A percentile compares a stretch with the other conserved stretches of the same genome.
Conservation (phyloP, 2,113 vertebrate genomes). For the Philantomba maxwellii region DNA sequence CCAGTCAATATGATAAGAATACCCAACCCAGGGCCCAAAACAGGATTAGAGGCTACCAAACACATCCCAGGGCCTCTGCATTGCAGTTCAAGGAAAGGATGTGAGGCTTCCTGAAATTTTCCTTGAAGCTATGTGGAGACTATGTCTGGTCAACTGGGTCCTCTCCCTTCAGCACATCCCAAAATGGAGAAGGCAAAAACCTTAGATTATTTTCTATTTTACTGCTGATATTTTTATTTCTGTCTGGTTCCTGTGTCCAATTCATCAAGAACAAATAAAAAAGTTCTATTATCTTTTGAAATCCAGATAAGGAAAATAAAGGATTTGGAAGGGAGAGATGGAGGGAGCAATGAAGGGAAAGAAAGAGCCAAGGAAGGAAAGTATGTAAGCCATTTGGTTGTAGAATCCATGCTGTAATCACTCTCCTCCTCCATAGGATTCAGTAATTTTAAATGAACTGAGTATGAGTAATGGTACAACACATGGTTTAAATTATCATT, state of each 20-base stretch:
- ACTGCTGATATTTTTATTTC: background rate
- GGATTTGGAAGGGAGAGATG: background rate
- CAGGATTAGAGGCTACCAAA: background rate
- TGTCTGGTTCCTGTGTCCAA: background rate
- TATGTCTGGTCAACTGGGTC: too few species aligned
- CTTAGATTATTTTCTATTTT: background rate
- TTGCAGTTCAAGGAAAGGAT: background rate
- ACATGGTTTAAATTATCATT: background rate
- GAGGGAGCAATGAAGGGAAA: too few species aligned
- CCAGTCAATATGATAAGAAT: background rate
- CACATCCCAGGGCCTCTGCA: background rate
- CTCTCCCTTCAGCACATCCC: too few species aligned
- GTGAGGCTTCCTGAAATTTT: background rate
- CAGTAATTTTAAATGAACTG: background rate
- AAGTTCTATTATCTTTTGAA: background rate
- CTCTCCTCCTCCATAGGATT: background rate
- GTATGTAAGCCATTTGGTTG: background rate
- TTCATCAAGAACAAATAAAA: background rate
- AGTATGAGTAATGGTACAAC: background rate
- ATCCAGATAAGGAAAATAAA: background rate
- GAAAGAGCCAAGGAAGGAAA: background rate
- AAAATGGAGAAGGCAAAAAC: background rate
- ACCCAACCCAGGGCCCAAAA: background rate
- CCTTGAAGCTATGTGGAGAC: background rate
- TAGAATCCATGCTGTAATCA: fast-evolving